These are phyloP conservation scores for Xyrichtys novacula DNA, from an alignment of 2,797 vertebrate genomes.

Conservation along the genomic window DNA sequence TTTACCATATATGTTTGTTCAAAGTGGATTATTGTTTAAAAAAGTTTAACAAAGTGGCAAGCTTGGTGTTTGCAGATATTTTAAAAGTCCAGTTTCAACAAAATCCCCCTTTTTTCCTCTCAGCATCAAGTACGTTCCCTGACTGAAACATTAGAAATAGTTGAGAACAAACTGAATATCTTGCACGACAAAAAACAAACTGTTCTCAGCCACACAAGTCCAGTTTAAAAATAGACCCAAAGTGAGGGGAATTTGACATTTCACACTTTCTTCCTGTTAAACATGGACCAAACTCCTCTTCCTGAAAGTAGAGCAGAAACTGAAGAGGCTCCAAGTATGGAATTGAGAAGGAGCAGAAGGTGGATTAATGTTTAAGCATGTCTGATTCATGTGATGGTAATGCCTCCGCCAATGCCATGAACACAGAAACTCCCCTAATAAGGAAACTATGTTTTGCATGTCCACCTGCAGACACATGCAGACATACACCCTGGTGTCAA, in stretches of 20 bases:
- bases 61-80: no score
- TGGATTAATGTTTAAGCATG: conserved; percentile 37
- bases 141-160: no score
- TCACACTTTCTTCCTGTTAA: background rate
- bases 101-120: no score
- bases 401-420: background rate
- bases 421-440: conserved; percentile 28
- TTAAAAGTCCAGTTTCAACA: no score
- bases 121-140: no score
- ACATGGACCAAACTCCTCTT: background rate
- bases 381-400: conserved; percentile 9
- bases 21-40: no score
- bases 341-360: background rate
- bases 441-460: conserved; percentile 20
- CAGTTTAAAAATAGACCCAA: background rate
- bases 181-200: no score
- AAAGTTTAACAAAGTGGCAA: no score
- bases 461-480: conserved; percentile 6
- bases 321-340: background rate
- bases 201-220: no score
- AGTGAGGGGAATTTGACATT: background rate
- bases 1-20: no score
- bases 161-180: no score
- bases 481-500: conserved; percentile 26
- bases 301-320: background rate